A percentile compares a stretch with the other conserved stretches of the same genome.
Evolutionary conservation across 2,113 vertebrate species (phyloP).

Genomic region (Hemicordylus capensis): DNA sequence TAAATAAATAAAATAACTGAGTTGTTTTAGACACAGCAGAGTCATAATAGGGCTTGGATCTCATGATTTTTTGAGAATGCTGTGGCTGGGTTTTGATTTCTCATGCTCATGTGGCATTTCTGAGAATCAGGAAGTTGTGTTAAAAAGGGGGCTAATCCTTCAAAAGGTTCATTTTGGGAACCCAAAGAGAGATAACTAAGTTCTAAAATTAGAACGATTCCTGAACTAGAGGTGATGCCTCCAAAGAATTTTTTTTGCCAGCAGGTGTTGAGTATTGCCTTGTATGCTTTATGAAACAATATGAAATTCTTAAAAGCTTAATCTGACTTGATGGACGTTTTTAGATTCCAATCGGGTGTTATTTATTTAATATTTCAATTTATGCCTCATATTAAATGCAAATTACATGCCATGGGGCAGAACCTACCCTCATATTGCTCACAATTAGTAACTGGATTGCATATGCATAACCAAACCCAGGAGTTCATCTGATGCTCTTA

Average conservation of each 20-base stretch:
- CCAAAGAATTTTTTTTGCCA: background rate
- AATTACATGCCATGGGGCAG: background rate
- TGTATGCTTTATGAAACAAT: background rate
- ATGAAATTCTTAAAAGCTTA: background rate
- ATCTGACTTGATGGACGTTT: background rate
- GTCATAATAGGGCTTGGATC: too few relatives aligned
- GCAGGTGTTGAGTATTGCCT: background rate
- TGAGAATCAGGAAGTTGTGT: background rate
- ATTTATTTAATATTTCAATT: background rate
- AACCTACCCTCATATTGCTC: conserved; percentile 24
- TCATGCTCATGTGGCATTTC: background rate
- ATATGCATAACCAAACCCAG: background rate
- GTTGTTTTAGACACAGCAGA: background rate
- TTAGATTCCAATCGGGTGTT: background rate
- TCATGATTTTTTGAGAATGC: background rate
- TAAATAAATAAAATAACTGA: too few relatives aligned
- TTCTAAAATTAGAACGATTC: background rate
- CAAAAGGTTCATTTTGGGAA: background rate
- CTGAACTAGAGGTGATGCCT: background rate
- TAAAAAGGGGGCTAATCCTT: background rate
- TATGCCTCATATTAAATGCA: conserved; percentile 14
- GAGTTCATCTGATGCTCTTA: background rate
- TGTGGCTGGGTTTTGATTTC: background rate
- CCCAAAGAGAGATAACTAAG: background rate
- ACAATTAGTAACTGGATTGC: background rate